Conservation (phyloP, 2,888 invertebrate genomes). For the Cerceris rybyensis region DNA sequence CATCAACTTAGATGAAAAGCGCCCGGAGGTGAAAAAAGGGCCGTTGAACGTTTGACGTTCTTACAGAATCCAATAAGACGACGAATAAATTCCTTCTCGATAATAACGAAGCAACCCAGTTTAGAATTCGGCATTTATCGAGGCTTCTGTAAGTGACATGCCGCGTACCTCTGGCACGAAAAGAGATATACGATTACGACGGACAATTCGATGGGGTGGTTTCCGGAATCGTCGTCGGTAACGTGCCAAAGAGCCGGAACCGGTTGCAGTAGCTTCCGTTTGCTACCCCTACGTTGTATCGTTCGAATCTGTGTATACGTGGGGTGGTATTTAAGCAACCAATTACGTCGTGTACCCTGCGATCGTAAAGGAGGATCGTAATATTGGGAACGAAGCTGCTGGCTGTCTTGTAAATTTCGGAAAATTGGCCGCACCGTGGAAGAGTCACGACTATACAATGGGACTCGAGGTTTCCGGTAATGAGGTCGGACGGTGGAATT, state of each 20-base stretch:
- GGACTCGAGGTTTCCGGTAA: conserved; percentile 31
- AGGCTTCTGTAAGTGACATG: conserved; percentile 35
- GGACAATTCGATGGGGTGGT: conserved; percentile 46
- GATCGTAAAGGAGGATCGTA: conserved; percentile 58
- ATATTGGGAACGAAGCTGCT: conserved; percentile 48
- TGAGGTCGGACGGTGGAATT: conserved; percentile 38
- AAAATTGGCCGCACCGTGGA: conserved; percentile 66
- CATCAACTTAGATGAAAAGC: neutral
- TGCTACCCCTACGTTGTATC: conserved; percentile 10
- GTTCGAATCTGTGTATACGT: conserved; percentile 13
- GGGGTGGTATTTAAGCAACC: conserved; percentile 71
- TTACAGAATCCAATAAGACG: neutral
- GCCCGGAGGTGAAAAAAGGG: neutral
- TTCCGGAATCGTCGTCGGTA: conserved; percentile 41
- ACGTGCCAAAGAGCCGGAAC: conserved; percentile 48
- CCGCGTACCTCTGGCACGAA: conserved; percentile 20
- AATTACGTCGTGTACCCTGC: conserved; percentile 67
- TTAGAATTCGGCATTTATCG: conserved; percentile 11
- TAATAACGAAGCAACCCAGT: conserved; percentile 4
- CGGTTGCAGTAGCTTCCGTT: conserved; percentile 13
- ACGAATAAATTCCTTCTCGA: conserved; percentile 1
- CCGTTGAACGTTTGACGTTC: neutral
- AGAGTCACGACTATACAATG: conserved; percentile 42
- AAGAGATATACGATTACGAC: conserved; percentile 55
- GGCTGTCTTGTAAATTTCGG: conserved; percentile 70